phyloP scores from a whole-genome alignment of 1,140 invertebrate genomes.

The Aphelenchoides avenae region DNA sequence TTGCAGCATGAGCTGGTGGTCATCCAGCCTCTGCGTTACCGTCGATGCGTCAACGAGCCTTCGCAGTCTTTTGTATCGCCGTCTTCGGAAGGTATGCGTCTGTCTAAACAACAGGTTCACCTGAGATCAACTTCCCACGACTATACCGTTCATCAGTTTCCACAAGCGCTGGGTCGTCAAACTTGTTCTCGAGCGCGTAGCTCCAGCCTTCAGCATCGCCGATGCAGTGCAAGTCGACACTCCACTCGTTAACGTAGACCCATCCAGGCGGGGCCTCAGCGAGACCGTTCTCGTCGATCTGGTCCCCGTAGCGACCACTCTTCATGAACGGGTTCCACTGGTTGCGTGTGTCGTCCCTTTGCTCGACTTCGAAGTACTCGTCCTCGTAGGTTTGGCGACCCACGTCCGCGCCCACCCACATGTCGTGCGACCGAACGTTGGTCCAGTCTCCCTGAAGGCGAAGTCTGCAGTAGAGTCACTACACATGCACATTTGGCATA shows the following conservation, averaged over 20 bases:
- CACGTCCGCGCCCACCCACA: slow-evolving; percentile 42
- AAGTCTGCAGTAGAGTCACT: slow-evolving; percentile 5
- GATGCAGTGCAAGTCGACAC: slow-evolving; percentile 27
- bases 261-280: slow-evolving; percentile 26
- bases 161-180: slow-evolving; percentile 15
- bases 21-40: too few relatives aligned
- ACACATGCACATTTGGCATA: too few relatives aligned
- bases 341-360: slow-evolving; percentile 22
- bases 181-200: slow-evolving; percentile 32
- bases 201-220: slow-evolving; percentile 46
- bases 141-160: slow-evolving; percentile 25
- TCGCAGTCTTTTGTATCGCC: too few relatives aligned
- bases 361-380: slow-evolving; percentile 43
- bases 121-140: too few relatives aligned
- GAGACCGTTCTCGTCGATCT: slow-evolving; percentile 14
- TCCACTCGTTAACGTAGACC: slow-evolving; percentile 30
- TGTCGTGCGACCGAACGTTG: slow-evolving; percentile 43
- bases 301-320: slow-evolving; percentile 35
- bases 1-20: too few relatives aligned
- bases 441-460: slow-evolving; percentile 33
- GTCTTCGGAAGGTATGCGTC: too few relatives aligned
- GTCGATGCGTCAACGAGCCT: too few relatives aligned
- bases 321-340: slow-evolving; percentile 27
- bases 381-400: slow-evolving; percentile 35
- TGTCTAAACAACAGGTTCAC: too few relatives aligned